phyloP scores from a whole-genome alignment of 2,888 invertebrate genomes.

The Lydus trimaculatus region DNA sequence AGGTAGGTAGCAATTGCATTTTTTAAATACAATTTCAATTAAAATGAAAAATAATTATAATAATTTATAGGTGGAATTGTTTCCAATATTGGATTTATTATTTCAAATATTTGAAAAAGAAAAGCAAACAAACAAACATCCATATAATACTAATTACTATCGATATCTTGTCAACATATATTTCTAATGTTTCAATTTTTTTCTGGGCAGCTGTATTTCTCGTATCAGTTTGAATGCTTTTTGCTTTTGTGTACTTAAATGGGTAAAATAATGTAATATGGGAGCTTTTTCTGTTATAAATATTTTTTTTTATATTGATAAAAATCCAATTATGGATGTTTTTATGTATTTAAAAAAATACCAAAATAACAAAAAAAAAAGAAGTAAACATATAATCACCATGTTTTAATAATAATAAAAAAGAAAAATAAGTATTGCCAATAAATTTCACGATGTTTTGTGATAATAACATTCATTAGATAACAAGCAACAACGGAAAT shows the following conservation, averaged over 20 bases:
- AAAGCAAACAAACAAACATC: too few relatives aligned
- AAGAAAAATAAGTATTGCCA: slow-evolving; percentile 17
- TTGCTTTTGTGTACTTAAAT: slow-evolving; percentile 29
- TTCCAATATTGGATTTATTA: slow-evolving; percentile 25
- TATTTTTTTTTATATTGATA: slow-evolving; percentile 17
- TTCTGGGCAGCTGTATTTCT: slow-evolving; percentile 23
- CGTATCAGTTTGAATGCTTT: slow-evolving; percentile 27
- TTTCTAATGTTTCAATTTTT: slow-evolving; percentile 20
- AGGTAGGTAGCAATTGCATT: slow-evolving; percentile 19
- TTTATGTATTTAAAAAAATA: background rate
- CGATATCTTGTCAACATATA: too few relatives aligned
- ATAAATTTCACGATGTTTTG: slow-evolving; percentile 39
- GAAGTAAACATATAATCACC: slow-evolving; percentile 19
- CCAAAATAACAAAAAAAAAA: background rate
- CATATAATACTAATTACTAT: too few relatives aligned
- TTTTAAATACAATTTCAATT: background rate
- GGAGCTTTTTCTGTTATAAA: slow-evolving; percentile 18
- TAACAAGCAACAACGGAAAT: background rate
- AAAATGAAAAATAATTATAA: too few relatives aligned
- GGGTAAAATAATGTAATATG: slow-evolving; percentile 22
- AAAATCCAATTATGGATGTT: slow-evolving; percentile 25
- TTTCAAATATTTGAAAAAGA: slow-evolving; percentile 12
- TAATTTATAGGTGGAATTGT: slow-evolving; percentile 10
- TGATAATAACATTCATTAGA: slow-evolving; percentile 37
- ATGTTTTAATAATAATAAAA: slow-evolving; percentile 39